Evolutionary conservation across 2,888 invertebrate genomes (phyloP).

Genomic region (Daptonema setosum): DNA sequence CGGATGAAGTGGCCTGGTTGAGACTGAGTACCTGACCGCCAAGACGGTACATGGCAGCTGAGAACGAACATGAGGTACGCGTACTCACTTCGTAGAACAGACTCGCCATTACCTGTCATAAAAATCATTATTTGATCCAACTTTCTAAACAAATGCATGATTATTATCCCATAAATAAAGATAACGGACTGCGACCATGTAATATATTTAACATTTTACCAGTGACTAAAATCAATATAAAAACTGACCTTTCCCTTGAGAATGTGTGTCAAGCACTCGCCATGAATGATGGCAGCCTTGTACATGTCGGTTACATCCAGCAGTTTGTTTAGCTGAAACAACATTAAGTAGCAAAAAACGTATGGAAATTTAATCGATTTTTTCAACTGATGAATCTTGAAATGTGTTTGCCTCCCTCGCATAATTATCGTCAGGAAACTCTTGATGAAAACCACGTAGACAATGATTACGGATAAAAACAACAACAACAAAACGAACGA

Average conservation of each 20-base stretch:
- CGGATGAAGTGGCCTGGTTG: conserved; percentile 52
- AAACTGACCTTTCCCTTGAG: neutral
- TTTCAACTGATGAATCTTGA: too few relatives aligned
- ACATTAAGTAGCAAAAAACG: neutral
- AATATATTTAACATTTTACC: neutral
- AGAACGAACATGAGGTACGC: conserved; percentile 79
- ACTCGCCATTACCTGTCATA: conserved; percentile 80
- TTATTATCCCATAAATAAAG: neutral
- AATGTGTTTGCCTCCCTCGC: too few relatives aligned
- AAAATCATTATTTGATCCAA: conserved; percentile 8
- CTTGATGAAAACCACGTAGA: too few relatives aligned
- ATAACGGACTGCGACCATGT: too few relatives aligned
- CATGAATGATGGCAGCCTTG: conserved; percentile 57
- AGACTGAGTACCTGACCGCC: conserved; percentile 78
- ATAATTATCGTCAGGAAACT: too few relatives aligned
- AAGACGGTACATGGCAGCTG: conserved; percentile 81
- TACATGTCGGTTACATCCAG: conserved; percentile 78
- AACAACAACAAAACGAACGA: too few relatives aligned
- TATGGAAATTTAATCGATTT: too few relatives aligned
- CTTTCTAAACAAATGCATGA: neutral
- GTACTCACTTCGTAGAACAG: conserved; percentile 96
- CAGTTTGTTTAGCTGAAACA: conserved; percentile 54
- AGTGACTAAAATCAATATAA: too few relatives aligned
- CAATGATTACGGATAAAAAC: too few relatives aligned
- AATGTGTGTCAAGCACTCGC: conserved; percentile 59